Base-by-base conservation (phyloP, 2,888 invertebrate genomes). In the Trichopria drosophilae region DNA sequence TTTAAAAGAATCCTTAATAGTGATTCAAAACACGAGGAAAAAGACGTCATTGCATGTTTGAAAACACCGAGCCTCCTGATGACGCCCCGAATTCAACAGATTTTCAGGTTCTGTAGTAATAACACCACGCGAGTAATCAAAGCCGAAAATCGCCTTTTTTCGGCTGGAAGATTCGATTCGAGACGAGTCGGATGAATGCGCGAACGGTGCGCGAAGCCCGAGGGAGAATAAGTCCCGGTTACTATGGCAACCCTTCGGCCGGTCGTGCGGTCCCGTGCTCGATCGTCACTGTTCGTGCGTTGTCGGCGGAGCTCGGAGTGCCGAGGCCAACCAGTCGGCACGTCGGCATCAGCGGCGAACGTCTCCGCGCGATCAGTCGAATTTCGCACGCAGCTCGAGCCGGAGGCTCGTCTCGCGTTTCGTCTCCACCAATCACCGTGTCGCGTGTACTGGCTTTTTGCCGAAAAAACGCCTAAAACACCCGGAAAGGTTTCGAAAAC, bases 271-370 rank as follows among this genome's bases (percentile, higher is more conserved):
- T 12, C 32, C 59, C 65, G 65, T 31, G 31, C 7, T 10, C 1
- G 16, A n/a, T 58, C 68, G 67, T n/a, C 20, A 20, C 6, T 31
- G 29, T 23, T 67, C 67, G 67, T 55, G 39, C 13, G 31, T 34
- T 20, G 52, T 60, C 65, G 65, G 54, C 37, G 43, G 43, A 51
- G 44, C 59, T 53, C 71, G 72, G 59, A 40, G 48, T 57, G 62
- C 67, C 72, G 69, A 71, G 71, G 72, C 71, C 69, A 72, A 72
- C 72, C 69, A 68, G 72, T 71, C 70, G 65, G 61, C 51, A n/a
- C 46, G 63, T 59, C 59, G 58, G 45, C 15, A 26, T 57, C 51
- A 55, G 40, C 24, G 12, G 19, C 13, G 26, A 15, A 18, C 3
- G 13, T 61, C 62, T 59, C 62, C 61, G 63, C 66, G 65, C 60